A percentile compares a stretch with the other conserved stretches of the same genome.
Evolutionary conservation across 2,797 vertebrate species (phyloP).

Genomic region (Xenopus petersii): DNA sequence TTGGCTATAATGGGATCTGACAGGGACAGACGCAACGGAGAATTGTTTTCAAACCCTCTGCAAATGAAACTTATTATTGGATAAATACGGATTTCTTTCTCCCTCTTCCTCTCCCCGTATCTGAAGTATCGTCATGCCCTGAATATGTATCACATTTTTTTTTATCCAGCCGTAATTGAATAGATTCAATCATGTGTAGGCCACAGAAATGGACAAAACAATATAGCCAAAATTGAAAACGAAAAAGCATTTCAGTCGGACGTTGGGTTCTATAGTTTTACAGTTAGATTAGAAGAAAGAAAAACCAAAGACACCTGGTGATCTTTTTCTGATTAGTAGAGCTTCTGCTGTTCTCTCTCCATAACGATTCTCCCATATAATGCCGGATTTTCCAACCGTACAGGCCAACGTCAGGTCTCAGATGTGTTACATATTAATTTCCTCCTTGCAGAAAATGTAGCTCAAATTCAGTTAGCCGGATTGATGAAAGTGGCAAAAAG

Average conservation of each 20-base stretch:
- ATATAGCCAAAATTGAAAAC: slow-evolving; percentile 87
- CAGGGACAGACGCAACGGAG: slow-evolving; percentile 97
- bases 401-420: slow-evolving; percentile 74
- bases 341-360: slow-evolving; percentile 77
- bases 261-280: slow-evolving; percentile 63
- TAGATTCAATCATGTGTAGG: slow-evolving; percentile 84
- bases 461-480: slow-evolving; percentile 97
- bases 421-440: slow-evolving; percentile 99
- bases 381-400: slow-evolving; percentile 80
- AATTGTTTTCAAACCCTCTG: slow-evolving; percentile 95
- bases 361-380: slow-evolving; percentile 80
- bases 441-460: slow-evolving; percentile 82
- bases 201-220: slow-evolving; percentile 83
- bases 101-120: slow-evolving; percentile 64
- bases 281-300: slow-evolving; percentile 66
- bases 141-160: slow-evolving; percentile 84
- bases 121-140: slow-evolving; percentile 68
- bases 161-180: slow-evolving; percentile 86
- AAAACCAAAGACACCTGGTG: slow-evolving; percentile 74
- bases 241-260: slow-evolving; percentile 64
- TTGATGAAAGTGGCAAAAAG: slow-evolving; percentile 98
- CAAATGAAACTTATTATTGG: slow-evolving; percentile 99
- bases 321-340: slow-evolving; percentile 85
- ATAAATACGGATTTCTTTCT: slow-evolving; percentile 95
- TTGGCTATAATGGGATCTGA: slow-evolving; percentile 99